Conservation (phyloP, 2,113 vertebrate species). For the Paralichthys olivaceus region DNA sequence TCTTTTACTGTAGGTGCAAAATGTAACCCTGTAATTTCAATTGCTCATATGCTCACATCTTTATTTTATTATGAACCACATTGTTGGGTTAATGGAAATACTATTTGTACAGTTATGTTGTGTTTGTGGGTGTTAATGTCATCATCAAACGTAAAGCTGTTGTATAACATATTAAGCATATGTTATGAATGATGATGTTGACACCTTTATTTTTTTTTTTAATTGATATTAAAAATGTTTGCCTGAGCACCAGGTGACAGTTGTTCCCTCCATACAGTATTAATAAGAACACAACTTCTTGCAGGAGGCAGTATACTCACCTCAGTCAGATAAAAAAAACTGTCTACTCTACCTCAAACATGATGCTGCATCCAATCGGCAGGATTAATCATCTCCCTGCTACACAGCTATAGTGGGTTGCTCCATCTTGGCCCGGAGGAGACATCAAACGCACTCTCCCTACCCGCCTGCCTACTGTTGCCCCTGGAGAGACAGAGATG, state of each 20-base stretch:
- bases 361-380: conserved; percentile 64
- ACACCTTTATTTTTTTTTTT: not conserved
- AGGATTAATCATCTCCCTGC: conserved; percentile 70
- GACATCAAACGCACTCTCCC: conserved; percentile 73
- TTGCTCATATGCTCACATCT: not conserved
- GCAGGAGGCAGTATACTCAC: conserved; percentile 3
- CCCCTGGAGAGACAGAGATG: conserved; percentile 74
- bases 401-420: conserved; percentile 49
- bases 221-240: not conserved
- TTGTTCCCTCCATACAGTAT: not conserved
- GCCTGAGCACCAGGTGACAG: not conserved
- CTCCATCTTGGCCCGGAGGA: conserved; percentile 71
- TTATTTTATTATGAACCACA: not conserved
- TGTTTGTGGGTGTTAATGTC: too few species aligned
- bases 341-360: conserved; percentile 49
- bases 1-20: not conserved
- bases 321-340: conserved; percentile 50
- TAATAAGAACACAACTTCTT: conserved; percentile 20
- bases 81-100: not conserved
- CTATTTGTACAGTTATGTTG: not conserved
- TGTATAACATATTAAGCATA: too few species aligned
- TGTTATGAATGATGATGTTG: too few species aligned
- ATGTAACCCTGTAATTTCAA: not conserved
- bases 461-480: conserved; percentile 71
- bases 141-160: too few species aligned